phyloP scores from a whole-genome alignment of 2,797 vertebrate species.

The Molossus alvarezi region DNA sequence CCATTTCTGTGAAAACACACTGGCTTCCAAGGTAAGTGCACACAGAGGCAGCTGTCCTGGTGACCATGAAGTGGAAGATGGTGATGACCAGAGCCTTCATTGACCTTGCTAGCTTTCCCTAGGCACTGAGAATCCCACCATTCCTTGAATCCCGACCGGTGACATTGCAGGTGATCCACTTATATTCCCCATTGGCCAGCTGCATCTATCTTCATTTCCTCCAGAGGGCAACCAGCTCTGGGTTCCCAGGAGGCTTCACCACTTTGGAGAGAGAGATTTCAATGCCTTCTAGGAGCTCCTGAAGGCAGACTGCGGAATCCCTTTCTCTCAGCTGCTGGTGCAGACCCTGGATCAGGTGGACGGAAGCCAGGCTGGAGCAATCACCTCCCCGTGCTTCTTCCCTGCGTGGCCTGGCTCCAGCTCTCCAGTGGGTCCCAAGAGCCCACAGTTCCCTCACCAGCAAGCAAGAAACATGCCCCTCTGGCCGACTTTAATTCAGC shows the following conservation, averaged over 20 bases:
- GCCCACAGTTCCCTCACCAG: neutral
- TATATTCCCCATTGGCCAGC: neutral
- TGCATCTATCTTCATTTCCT: neutral
- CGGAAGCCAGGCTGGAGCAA: neutral
- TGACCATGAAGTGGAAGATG: constrained; percentile 97
- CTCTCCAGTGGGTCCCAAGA: neutral
- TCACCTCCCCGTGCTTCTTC: neutral
- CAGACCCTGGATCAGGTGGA: neutral
- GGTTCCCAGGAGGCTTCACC: neutral
- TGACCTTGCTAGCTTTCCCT: constrained; percentile 87
- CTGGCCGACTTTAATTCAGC: neutral
- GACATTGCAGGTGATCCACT: neutral
- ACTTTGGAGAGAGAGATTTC: neutral
- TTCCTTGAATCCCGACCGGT: neutral
- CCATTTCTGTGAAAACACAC: constrained; percentile 95
- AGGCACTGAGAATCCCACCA: too few species aligned
- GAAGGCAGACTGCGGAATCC: neutral
- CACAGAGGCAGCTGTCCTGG: constrained; percentile 95
- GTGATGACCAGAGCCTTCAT: constrained; percentile 94
- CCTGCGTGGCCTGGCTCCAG: neutral
- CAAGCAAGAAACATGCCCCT: neutral
- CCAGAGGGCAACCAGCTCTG: neutral
- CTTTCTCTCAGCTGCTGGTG: neutral
- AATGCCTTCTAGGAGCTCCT: neutral
- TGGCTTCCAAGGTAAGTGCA: constrained; percentile 98